A percentile compares a stretch with the other conserved stretches of the same genome.
These are phyloP conservation scores for Drosophila orosa DNA, from an alignment of 1,140 invertebrate genomes.

Conservation along the genomic window DNA sequence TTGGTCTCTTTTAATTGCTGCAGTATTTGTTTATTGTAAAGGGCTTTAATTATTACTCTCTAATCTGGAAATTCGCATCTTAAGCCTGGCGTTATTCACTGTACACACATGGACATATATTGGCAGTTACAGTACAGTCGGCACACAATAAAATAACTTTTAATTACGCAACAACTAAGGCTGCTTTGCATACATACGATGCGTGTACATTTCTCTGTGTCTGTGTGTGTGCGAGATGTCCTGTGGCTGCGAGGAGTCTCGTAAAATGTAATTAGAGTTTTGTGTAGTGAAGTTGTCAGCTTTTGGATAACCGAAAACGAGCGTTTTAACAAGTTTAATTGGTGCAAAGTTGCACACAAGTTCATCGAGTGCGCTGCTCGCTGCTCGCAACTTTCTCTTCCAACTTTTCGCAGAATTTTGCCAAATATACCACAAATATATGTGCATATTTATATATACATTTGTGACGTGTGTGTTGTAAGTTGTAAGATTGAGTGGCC, in stretches of 20 bases:
- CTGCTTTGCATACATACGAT: constrained; percentile 38
- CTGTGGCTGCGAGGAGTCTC: constrained; percentile 38
- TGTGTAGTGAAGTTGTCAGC: constrained; percentile 80
- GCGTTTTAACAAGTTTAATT: constrained; percentile 83
- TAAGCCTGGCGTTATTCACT: background rate
- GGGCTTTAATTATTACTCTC: background rate
- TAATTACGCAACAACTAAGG: constrained; percentile 74
- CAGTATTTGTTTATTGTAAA: background rate
- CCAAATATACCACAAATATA: constrained; percentile 14
- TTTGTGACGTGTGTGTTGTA: constrained; percentile 21
- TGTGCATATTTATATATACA: constrained; percentile 2
- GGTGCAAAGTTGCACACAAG: constrained; percentile 79
- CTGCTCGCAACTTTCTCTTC: constrained; percentile 37
- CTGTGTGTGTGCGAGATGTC: constrained; percentile 10
- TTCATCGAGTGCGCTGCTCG: constrained; percentile 54
- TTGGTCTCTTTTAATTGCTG: background rate
- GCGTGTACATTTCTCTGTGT: background rate
- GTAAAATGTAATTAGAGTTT: constrained; percentile 82
- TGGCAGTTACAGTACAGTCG: constrained; percentile 20
- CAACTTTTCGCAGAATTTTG: constrained; percentile 50
- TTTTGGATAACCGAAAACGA: constrained; percentile 82
- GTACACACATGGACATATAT: background rate
- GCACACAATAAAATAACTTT: constrained; percentile 82
- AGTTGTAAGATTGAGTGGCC: constrained; percentile 44
- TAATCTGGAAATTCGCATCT: background rate